Percentiles rank a stretch among this genome's conserved stretches.
phyloP scores from a whole-genome alignment of 2,797 vertebrate genomes.

The Chelonia mydas region DNA sequence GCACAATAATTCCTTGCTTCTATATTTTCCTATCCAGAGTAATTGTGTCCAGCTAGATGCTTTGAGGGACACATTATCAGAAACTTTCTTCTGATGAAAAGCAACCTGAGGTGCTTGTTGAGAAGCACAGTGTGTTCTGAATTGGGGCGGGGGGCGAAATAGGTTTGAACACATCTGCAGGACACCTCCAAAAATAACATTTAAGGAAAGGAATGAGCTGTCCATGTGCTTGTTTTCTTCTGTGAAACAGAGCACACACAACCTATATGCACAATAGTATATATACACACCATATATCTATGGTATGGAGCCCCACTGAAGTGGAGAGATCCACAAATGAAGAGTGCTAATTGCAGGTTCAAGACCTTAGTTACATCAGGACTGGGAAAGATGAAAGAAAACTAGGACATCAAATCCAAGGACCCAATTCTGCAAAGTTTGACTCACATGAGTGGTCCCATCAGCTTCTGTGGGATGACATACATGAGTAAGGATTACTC shows the following conservation, averaged over 20 bases:
- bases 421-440: neutral
- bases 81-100: neutral
- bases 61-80: neutral
- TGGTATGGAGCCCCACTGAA: neutral
- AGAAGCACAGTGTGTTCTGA: neutral
- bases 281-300: neutral
- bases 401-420: neutral
- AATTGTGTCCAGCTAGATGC: neutral
- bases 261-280: neutral
- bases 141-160: neutral
- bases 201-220: neutral
- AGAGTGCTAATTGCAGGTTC: neutral
- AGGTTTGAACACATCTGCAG: neutral
- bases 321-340: neutral
- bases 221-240: neutral
- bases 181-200: neutral
- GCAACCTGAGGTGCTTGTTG: neutral
- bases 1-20: neutral
- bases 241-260: neutral
- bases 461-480: neutral
- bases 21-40: neutral
- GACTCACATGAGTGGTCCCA: neutral
- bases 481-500: neutral
- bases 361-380: neutral
- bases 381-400: neutral